Base-by-base conservation (phyloP, 2,888 invertebrate genomes). In the Trachelus stipa region DNA sequence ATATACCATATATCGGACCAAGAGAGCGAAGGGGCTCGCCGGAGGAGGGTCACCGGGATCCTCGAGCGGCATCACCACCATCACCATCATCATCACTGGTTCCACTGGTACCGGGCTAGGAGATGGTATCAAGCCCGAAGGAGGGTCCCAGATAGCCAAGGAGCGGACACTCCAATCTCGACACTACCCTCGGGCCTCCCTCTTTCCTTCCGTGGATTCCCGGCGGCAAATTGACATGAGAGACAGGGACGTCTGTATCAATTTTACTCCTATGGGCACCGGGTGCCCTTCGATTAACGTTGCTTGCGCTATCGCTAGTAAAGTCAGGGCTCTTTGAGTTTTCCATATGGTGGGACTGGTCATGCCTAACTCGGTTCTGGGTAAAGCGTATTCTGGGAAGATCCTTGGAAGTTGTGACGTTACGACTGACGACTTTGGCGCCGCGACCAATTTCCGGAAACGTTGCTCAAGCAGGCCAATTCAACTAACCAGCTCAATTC, bases 101-200 rank as follows among this genome's bases (percentile, higher is more conserved):
- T 56, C 56, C 56, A 56, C 23, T 56, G 56, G 56, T 56, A 56
- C 56, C 56, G 23, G 56, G 56, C 56, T 79, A 80, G 73, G 75
- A 79, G 79, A 56, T 76, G 78, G 81, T 76, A 75, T 73, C 77
- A 79, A 73, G 80, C 79, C 79, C 77, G 74, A 79, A 80, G 81
- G 81, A 81, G 83, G 82, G 83, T 84, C 83, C 84, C 83, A 83
- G 81, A 83, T 81, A 83, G 82, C 86, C 90, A 91, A 91, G 91
- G 85, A 90, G 88, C 91, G 90, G 91, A 90, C 91, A 90, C 90
- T 89, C 87, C 89, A 90, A 91, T 90, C 88, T 87, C 86, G 84
- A 86, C 87, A 85, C 56, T 15, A 56, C 87, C 88, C 88, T 84
- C 71, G 85, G 81, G 83, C 80, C 83, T 82, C 80, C 81, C 81